Conservation (phyloP, 92 coral and sea anemone genomes). For the Chrysogorgia sp. region DNA sequence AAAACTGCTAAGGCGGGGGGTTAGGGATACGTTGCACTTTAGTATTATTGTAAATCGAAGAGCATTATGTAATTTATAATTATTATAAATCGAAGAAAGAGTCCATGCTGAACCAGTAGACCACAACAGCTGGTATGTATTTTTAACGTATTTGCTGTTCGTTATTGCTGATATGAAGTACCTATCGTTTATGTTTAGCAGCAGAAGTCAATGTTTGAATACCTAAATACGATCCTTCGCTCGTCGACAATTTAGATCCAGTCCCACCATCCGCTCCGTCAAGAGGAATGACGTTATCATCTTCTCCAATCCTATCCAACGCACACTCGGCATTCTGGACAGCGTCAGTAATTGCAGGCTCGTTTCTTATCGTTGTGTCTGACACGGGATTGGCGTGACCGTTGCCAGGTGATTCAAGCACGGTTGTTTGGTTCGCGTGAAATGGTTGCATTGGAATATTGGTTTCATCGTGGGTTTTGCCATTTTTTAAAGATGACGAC, state of each 20-base stretch:
- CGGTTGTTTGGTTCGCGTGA: background rate
- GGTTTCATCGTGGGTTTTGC: background rate
- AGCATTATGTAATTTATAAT: too few species aligned
- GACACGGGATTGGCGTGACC: background rate
- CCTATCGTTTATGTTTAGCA: too few species aligned
- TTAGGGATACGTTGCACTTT: too few species aligned
- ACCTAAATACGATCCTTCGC: constrained; percentile 29
- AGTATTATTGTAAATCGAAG: too few species aligned
- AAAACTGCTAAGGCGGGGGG: too few species aligned
- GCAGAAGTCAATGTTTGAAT: background rate
- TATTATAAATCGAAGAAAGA: too few species aligned
- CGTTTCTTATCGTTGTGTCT: background rate
- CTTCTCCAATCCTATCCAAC: background rate
- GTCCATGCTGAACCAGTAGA: too few species aligned
- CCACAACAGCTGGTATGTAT: too few species aligned
- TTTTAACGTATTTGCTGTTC: too few species aligned
- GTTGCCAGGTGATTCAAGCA: background rate
- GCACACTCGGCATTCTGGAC: background rate
- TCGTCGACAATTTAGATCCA: constrained; percentile 27
- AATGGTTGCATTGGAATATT: constrained; percentile 25
- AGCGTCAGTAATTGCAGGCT: background rate
- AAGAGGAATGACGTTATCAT: background rate
- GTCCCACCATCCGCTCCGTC: constrained; percentile 30
- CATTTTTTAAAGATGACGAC: background rate
- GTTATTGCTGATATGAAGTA: too few species aligned